Conservation (phyloP, 2,797 vertebrate species). For the Enteromius mattozi region DNA sequence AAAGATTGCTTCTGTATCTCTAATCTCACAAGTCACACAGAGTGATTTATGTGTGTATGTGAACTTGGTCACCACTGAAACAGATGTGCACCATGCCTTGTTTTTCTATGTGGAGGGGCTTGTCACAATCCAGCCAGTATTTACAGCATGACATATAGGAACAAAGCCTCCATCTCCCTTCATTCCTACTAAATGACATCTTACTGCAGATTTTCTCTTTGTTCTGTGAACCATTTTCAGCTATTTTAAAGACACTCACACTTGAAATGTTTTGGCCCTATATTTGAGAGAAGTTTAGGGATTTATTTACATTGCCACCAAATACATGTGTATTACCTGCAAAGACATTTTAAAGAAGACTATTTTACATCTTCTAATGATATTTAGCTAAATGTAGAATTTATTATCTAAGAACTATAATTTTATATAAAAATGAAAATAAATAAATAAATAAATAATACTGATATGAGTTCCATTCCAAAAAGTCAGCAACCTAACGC, state of each 20-base stretch:
- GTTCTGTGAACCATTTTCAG: constrained; percentile 6
- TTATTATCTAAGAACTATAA: no score
- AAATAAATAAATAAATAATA: no score
- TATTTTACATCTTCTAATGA: no score
- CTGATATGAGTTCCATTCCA: no score
- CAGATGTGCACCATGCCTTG: constrained; percentile 58
- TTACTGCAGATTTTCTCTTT: constrained; percentile 15
- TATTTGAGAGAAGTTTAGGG: not conserved
- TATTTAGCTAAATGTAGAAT: no score
- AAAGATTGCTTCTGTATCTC: constrained; percentile 14
- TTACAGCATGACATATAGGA: constrained; percentile 20
- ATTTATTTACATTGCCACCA: constrained; percentile 1
- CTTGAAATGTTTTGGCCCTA: constrained; percentile 2
- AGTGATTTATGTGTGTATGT: constrained; percentile 41
- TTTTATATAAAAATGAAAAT: no score
- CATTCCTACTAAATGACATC: constrained; percentile 16
- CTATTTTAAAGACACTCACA: constrained; percentile 21
- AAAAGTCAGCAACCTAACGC: no score
- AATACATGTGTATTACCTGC: not conserved
- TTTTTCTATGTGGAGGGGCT: constrained; percentile 34
- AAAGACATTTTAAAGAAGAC: not conserved
- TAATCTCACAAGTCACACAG: not conserved
- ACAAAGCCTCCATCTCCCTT: not conserved
- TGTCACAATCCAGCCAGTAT: constrained; percentile 29
- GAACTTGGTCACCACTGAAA: constrained; percentile 52